Base-by-base conservation (phyloP, 2,888 invertebrate species). In the Agrenia bidenticulata region DNA sequence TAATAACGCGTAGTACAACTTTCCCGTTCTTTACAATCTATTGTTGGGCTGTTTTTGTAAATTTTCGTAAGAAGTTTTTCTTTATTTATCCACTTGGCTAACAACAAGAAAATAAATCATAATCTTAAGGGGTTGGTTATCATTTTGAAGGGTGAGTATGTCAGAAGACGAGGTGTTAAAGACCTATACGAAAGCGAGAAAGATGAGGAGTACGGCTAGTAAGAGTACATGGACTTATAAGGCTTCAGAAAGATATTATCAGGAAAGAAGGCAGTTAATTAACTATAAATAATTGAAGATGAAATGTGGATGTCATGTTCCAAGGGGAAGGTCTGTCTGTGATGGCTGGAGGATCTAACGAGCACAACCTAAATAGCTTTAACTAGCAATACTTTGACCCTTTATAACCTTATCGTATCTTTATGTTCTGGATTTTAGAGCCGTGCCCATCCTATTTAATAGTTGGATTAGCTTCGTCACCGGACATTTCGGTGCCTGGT, bases 211-310 rank as follows among this genome's bases (percentile, higher is more conserved):
- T 21, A 23, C 7, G 51, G 15, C 21, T 9, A 45, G 11, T 15
- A 15, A 45, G 45, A 45, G n/a, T 45, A 5, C 45, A 19, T 45
- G 15, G 4, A 45, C 45, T 45, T 45, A 45, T 45, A 45, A 17
- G 45, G 45, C 45, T 45, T 39, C 23, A 13, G n/a, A 21, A 24
- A 55, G 55, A 55, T 55, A 13, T 27, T 55, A 55, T 55, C 57
- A 5, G 19, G n/a, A 19, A 32, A 57, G 39, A 39, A 21, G 57
- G 41, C 32, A 41, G 57, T 57, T 57, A 57, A 57, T 57, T 57
- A 57, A 19, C 57, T 57, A 57, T 57, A 57, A 57, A 57, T 57
- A 37, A 57, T 57, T 51, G 23, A 51, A 21, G 24, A 51, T 51
- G 51, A 51, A 45, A 45, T 15, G 45, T 45, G 45, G 45, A 45